Evolutionary conservation across 2,797 vertebrate species (phyloP).

Genomic region (Hybognathus amarus): DNA sequence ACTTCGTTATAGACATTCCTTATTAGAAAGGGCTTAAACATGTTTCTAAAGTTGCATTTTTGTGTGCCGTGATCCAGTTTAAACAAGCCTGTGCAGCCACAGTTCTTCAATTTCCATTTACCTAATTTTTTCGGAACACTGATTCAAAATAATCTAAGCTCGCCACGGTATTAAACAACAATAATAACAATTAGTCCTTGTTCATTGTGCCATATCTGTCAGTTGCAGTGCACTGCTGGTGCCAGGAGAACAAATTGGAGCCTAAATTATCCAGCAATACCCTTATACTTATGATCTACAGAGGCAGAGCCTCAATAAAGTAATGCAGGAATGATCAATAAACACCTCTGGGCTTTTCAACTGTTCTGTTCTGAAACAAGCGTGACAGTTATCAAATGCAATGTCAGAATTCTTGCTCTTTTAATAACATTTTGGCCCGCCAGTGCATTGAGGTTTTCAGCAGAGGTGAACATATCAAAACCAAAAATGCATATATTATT

Average conservation of each 20-base stretch:
- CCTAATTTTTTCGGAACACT: conserved; percentile 59
- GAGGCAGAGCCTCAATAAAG: conserved; percentile 72
- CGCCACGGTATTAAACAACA: conserved; percentile 70
- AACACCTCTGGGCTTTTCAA: conserved; percentile 50
- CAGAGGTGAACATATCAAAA: not conserved
- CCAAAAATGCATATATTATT: not conserved
- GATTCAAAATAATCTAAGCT: conserved; percentile 66
- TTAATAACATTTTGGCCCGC: conserved; percentile 8
- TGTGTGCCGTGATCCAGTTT: conserved; percentile 8
- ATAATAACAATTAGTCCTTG: conserved; percentile 69
- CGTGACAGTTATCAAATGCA: not conserved
- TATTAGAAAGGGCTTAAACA: not conserved
- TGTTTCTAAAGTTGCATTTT: not conserved
- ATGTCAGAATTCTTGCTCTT: conserved; percentile 32
- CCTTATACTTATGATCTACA: conserved; percentile 71
- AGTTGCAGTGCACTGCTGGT: conserved; percentile 64
- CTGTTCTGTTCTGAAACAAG: conserved; percentile 6
- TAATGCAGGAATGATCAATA: conserved; percentile 77
- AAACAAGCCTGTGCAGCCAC: not conserved
- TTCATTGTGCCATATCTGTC: conserved; percentile 71
- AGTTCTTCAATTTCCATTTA: conserved; percentile 24
- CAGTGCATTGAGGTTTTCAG: not conserved
- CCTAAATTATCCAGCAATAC: conserved; percentile 68
- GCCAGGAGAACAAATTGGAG: conserved; percentile 27
- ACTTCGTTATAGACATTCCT: conserved; percentile 1